These are phyloP conservation scores for Lysandra coridon DNA, from an alignment of 2,888 invertebrate species.

Conservation along the genomic window DNA sequence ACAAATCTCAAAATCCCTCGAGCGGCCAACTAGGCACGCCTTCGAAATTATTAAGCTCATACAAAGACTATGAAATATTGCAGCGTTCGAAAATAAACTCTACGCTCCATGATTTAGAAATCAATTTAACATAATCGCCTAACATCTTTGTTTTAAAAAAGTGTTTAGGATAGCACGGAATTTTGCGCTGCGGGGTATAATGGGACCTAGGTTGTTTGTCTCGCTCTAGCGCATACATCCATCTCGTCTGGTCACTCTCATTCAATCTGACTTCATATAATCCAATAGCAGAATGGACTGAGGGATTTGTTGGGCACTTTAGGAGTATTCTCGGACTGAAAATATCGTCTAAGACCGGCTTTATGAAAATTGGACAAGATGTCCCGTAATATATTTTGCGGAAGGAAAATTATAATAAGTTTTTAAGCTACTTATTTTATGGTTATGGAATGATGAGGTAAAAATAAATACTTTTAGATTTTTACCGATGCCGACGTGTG, in stretches of 20 bases:
- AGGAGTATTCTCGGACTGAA: constrained; percentile 53
- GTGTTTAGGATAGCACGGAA: constrained; percentile 70
- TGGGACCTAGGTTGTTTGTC: constrained; percentile 43
- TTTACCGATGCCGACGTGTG: background rate
- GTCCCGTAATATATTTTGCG: constrained; percentile 20
- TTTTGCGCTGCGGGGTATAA: constrained; percentile 70
- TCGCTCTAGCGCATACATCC: constrained; percentile 40
- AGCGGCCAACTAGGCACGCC: constrained; percentile 75
- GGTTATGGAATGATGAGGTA: background rate
- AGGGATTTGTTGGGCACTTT: constrained; percentile 62
- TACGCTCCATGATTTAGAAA: constrained; percentile 36
- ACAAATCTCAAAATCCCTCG: constrained; percentile 72
- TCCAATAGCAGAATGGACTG: constrained; percentile 63
- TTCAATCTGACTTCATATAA: constrained; percentile 67
- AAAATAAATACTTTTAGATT: background rate
- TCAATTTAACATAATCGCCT: constrained; percentile 39
- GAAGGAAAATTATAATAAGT: constrained; percentile 2
- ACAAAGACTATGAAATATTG: constrained; percentile 44
- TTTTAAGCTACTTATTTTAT: background rate
- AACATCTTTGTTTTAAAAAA: constrained; percentile 53
- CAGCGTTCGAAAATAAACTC: constrained; percentile 42
- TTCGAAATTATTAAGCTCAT: constrained; percentile 75
- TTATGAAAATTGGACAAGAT: constrained; percentile 50
- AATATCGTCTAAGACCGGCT: constrained; percentile 57
- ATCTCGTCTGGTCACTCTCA: constrained; percentile 55